A percentile compares a stretch with the other conserved stretches of the same genome.
phyloP scores from a whole-genome alignment of 2,888 invertebrate genomes.

The Oegoconia quadripuncta region DNA sequence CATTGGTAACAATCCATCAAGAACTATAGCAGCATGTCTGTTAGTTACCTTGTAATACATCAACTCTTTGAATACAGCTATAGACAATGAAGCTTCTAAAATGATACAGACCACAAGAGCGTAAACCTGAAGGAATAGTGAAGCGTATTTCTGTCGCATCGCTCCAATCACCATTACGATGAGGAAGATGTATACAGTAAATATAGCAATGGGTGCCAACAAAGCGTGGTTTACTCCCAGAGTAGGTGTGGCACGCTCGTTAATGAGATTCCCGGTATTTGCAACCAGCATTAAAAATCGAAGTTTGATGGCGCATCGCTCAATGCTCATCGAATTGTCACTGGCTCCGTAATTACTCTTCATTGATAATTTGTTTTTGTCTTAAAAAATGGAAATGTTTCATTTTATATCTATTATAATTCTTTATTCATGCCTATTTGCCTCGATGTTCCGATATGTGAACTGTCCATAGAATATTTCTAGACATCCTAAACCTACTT shows the following conservation, averaged over 20 bases:
- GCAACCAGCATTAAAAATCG: conserved; percentile 47
- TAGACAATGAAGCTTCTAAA: conserved; percentile 39
- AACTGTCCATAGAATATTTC: too few relatives aligned
- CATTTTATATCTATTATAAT: not conserved
- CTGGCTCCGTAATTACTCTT: conserved; percentile 28
- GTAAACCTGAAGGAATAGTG: conserved; percentile 37
- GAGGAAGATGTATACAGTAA: conserved; percentile 48
- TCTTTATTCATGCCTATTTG: not conserved
- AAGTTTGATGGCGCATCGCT: conserved; percentile 40
- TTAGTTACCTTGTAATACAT: conserved; percentile 10
- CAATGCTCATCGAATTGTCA: conserved; percentile 41
- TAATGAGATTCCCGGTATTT: conserved; percentile 53
- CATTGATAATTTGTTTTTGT: conserved; percentile 21
- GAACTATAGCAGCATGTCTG: conserved; percentile 30
- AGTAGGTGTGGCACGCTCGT: conserved; percentile 45
- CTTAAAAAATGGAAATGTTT: not conserved
- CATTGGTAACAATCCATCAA: conserved; percentile 57
- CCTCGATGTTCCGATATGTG: not conserved
- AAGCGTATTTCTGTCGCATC: conserved; percentile 21
- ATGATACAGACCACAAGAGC: conserved; percentile 38
- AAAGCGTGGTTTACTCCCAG: conserved; percentile 46
- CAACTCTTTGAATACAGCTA: conserved; percentile 40
- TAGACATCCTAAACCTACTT: too few relatives aligned
- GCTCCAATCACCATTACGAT: conserved; percentile 36
- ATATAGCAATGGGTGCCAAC: conserved; percentile 47